phyloP scores from a whole-genome alignment of 2,888 invertebrate species.

The Clanis bilineata region DNA sequence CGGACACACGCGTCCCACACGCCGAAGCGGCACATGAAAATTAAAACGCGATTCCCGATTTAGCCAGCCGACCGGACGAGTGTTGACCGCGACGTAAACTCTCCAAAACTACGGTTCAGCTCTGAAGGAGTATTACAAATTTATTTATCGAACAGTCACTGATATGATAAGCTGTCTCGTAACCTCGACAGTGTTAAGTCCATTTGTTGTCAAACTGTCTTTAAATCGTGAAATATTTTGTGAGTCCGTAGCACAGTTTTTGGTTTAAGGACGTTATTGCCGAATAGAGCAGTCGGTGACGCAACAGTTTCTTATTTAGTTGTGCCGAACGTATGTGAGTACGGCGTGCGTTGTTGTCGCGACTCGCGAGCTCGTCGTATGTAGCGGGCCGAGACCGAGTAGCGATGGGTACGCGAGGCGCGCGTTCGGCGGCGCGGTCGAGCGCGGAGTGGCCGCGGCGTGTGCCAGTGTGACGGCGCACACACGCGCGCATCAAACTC shows the following conservation, averaged over 20 bases:
- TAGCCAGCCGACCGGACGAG: conserved; percentile 72
- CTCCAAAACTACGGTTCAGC: conserved; percentile 33
- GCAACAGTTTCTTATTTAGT: conserved; percentile 60
- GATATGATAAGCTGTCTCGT: conserved; percentile 53
- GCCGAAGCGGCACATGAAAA: conserved; percentile 78
- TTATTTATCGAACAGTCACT: conserved; percentile 57
- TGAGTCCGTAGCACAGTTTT: conserved; percentile 36
- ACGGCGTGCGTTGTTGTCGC: conserved; percentile 52
- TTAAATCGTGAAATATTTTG: conserved; percentile 24
- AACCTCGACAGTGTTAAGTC: conserved; percentile 44
- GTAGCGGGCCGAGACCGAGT: conserved; percentile 46
- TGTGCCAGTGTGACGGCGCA: conserved; percentile 65
- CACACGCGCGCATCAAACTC: conserved; percentile 62
- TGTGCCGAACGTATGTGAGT: conserved; percentile 34
- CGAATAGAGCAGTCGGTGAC: conserved; percentile 38
- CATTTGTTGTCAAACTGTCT: conserved; percentile 33
- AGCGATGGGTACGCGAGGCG: conserved; percentile 62
- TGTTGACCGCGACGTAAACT: conserved; percentile 55
- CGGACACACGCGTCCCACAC: conserved; percentile 75
- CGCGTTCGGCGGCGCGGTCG: conserved; percentile 76
- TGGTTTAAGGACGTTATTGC: conserved; percentile 33
- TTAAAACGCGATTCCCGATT: conserved; percentile 79
- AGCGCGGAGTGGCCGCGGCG: conserved; percentile 77
- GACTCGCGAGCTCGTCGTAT: conserved; percentile 70
- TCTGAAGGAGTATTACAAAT: conserved; percentile 7